A percentile compares a stretch with the other conserved stretches of the same genome.
Conservation (phyloP, 2,797 vertebrate genomes). For the Monodelphis domestica region DNA sequence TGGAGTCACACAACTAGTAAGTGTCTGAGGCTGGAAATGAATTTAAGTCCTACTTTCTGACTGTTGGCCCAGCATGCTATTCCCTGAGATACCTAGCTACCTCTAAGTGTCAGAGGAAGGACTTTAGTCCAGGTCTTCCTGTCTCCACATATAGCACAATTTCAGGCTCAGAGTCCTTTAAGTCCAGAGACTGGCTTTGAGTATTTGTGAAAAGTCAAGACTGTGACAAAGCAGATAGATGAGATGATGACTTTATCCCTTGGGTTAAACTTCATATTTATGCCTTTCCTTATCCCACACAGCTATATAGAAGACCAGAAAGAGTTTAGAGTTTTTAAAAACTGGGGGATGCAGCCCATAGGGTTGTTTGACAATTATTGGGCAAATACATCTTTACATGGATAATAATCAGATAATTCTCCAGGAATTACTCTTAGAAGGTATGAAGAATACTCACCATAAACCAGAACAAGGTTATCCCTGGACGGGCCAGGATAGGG, state of each 20-base stretch:
- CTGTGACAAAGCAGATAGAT: background rate
- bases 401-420: background rate
- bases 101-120: background rate
- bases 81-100: too few relatives aligned
- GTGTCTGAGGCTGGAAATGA: background rate
- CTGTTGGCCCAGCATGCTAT: too few relatives aligned
- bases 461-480: background rate
- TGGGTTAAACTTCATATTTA: background rate
- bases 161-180: background rate
- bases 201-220: background rate
- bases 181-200: background rate
- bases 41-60: too few relatives aligned
- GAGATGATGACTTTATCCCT: background rate
- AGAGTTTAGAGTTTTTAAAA: background rate
- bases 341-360: background rate
- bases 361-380: background rate
- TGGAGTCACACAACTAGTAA: background rate
- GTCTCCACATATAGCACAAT: background rate
- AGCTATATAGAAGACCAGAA: background rate
- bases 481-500: background rate
- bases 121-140: background rate
- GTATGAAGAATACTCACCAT: background rate
- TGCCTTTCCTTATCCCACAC: background rate
- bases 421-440: background rate
- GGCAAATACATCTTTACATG: background rate